Percentiles rank a stretch among this genome's conserved stretches.
Conservation (phyloP, 35 echinoderm and acorn worm genomes). For the Stichopus chloronotus region DNA sequence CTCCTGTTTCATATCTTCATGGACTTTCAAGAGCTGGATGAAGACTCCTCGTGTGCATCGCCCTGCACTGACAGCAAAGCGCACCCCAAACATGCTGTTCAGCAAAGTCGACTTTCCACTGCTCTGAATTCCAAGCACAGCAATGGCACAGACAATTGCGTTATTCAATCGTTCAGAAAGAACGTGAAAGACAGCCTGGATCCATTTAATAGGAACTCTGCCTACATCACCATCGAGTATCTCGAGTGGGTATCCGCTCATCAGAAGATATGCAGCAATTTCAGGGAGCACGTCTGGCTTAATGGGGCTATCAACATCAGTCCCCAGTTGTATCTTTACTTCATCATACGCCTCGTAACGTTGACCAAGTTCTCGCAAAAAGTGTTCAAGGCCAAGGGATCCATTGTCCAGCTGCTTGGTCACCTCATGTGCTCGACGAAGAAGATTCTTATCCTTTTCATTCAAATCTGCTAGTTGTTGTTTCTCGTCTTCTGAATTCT, state of each 20-base stretch:
- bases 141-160: neutral
- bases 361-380: constrained; percentile 48
- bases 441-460: neutral
- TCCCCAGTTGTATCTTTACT: neutral
- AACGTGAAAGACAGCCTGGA: neutral
- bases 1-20: neutral
- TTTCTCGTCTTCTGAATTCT: neutral
- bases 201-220: constrained; percentile 41
- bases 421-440: neutral
- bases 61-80: constrained; percentile 49
- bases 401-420: constrained; percentile 13
- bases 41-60: constrained; percentile 54
- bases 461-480: neutral
- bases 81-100: constrained; percentile 40
- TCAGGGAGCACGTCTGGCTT: constrained; percentile 15
- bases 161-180: neutral
- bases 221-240: constrained; percentile 59
- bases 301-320: neutral
- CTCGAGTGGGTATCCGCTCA: constrained; percentile 47
- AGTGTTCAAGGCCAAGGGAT: constrained; percentile 48
- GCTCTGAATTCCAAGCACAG: constrained; percentile 49
- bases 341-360: constrained; percentile 31
- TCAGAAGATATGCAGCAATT: constrained; percentile 44
- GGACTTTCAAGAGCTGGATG: constrained; percentile 15
- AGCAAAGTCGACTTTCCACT: constrained; percentile 56